These are phyloP conservation scores for Styela clava DNA, from an alignment of 23 tunicate genomes.

Conservation along the genomic window DNA sequence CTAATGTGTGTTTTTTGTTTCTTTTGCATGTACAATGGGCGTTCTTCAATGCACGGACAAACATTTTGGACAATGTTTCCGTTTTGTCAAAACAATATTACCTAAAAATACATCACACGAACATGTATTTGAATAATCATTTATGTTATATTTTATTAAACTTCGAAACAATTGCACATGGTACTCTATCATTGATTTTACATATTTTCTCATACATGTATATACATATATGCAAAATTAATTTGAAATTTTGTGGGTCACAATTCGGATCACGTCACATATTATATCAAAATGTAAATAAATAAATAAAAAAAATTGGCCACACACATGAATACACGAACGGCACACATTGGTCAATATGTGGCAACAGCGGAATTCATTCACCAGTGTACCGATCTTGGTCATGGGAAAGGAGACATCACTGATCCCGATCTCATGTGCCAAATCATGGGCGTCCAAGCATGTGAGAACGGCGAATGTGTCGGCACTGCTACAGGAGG, in stretches of 20 bases:
- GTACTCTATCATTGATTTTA: too few species aligned
- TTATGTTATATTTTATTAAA: too few species aligned
- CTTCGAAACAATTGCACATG: too few species aligned
- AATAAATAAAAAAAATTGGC: too few species aligned
- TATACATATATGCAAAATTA: neutral
- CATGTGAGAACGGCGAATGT: conserved; percentile 80
- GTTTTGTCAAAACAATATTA: neutral
- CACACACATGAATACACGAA: neutral
- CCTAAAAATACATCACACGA: neutral
- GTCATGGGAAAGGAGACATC: too few species aligned
- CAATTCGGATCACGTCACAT: neutral
- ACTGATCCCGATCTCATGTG: conserved; percentile 20
- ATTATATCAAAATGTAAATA: conserved; percentile 4
- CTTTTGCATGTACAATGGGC: conserved; percentile 30
- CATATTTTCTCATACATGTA: neutral
- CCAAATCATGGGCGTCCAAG: conserved; percentile 47
- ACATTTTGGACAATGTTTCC: neutral
- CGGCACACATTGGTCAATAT: neutral
- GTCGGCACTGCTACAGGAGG: conserved; percentile 42
- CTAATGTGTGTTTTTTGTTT: neutral
- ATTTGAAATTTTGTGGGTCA: too few species aligned
- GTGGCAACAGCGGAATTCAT: conserved; percentile 18
- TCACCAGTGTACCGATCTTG: conserved; percentile 10
- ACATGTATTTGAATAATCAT: too few species aligned
- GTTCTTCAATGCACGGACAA: neutral